Evolutionary conservation across 2,113 vertebrate genomes (phyloP).

Genomic region (Stigmatopora nigra): DNA sequence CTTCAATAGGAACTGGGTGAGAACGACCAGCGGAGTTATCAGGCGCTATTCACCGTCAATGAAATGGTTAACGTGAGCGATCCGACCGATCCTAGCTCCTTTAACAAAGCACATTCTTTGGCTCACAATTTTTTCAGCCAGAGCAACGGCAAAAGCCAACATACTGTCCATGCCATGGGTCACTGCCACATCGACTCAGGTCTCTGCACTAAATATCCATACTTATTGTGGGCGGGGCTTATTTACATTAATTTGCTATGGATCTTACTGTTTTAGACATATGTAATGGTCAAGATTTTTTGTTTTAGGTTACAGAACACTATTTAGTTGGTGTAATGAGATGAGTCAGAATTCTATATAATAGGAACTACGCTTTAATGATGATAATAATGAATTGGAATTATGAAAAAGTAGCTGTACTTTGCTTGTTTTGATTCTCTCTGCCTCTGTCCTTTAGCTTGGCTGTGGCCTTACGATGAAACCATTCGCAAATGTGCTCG

Average conservation of each 20-base stretch:
- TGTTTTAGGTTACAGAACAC: too few relatives aligned
- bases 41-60: conserved; percentile 85
- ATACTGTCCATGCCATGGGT: conserved; percentile 82
- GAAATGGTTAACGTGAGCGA: conserved; percentile 88
- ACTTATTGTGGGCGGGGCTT: too few relatives aligned
- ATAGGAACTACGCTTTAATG: too few relatives aligned
- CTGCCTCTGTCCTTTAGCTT: conserved; percentile 69
- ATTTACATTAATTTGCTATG: too few relatives aligned
- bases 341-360: too few relatives aligned
- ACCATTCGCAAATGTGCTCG: conserved; percentile 90
- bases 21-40: conserved; percentile 83
- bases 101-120: conserved; percentile 63
- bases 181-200: conserved; percentile 98
- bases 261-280: too few relatives aligned
- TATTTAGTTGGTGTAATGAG: too few relatives aligned
- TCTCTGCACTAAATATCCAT: conserved; percentile 40
- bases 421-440: neutral
- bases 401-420: neutral
- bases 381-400: neutral
- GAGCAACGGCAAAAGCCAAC: conserved; percentile 85
- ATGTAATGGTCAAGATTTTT: too few relatives aligned
- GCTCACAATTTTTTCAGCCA: conserved; percentile 79
- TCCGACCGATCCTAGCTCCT: conserved; percentile 70
- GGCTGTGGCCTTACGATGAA: conserved; percentile 97
- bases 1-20: conserved; percentile 76